phyloP scores from a whole-genome alignment of 35 echinoderm and acorn worm genomes.

The Hemicentrotus pulcherrimus region DNA sequence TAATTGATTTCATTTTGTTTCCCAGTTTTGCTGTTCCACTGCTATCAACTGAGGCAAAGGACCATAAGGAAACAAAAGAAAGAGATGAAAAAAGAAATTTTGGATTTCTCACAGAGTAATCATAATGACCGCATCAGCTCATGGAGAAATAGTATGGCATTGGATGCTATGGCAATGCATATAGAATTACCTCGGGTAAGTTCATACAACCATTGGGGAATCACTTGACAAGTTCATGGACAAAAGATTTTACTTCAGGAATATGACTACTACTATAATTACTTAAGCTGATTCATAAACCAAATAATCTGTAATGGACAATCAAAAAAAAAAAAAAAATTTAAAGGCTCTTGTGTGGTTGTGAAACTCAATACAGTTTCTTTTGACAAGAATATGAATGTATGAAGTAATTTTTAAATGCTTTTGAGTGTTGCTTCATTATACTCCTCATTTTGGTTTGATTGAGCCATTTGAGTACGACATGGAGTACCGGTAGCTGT shows the following conservation, averaged over 20 bases:
- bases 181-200: slow-evolving; percentile 31
- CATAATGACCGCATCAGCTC: slow-evolving; percentile 29
- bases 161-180: slow-evolving; percentile 46
- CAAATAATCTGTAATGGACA: too few relatives aligned
- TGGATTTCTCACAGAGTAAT: slow-evolving; percentile 46
- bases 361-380: not conserved
- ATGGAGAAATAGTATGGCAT: slow-evolving; percentile 47
- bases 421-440: too few relatives aligned
- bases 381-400: not conserved
- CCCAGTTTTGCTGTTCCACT: slow-evolving; percentile 24
- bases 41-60: slow-evolving; percentile 26
- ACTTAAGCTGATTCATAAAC: not conserved
- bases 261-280: not conserved
- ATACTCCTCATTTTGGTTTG: too few relatives aligned
- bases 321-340: too few relatives aligned
- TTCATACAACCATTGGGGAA: not conserved
- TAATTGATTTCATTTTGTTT: not conserved
- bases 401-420: too few relatives aligned
- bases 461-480: too few relatives aligned
- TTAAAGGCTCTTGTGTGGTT: too few relatives aligned
- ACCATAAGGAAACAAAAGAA: slow-evolving; percentile 8
- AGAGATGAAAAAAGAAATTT: slow-evolving; percentile 36
- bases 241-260: not conserved
- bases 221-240: not conserved
- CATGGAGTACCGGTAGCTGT: too few relatives aligned